phyloP scores from a whole-genome alignment of 2,888 invertebrate genomes.

The Tricholauxania praeusta region DNA sequence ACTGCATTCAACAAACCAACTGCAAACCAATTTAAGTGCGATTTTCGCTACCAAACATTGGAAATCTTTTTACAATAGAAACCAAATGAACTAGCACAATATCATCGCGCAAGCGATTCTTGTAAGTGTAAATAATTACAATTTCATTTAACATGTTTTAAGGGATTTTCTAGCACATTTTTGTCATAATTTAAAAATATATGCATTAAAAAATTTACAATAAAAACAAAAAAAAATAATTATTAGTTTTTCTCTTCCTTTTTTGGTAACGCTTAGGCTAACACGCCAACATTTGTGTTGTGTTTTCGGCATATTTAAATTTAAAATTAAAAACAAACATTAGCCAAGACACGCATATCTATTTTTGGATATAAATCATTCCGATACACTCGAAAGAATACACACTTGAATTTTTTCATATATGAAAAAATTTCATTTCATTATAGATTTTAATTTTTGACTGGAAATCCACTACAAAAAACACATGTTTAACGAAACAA shows the following conservation, averaged over 20 bases:
- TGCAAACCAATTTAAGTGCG: too few relatives aligned
- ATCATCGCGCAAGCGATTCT: not conserved
- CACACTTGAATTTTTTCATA: slow-evolving; percentile 29
- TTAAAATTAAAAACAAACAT: slow-evolving; percentile 39
- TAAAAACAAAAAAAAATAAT: slow-evolving; percentile 9
- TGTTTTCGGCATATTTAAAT: slow-evolving; percentile 30
- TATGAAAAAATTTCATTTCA: slow-evolving; percentile 20
- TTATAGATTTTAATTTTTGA: slow-evolving; percentile 10
- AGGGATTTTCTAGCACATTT: not conserved
- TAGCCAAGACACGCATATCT: slow-evolving; percentile 54
- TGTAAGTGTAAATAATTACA: not conserved
- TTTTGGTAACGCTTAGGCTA: slow-evolving; percentile 44
- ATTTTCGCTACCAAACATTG: too few relatives aligned
- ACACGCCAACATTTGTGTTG: slow-evolving; percentile 31
- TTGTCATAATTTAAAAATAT: slow-evolving; percentile 2
- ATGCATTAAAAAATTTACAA: slow-evolving; percentile 1
- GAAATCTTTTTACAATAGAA: too few relatives aligned
- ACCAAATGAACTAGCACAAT: too few relatives aligned
- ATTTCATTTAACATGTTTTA: not conserved
- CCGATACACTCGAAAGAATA: slow-evolving; percentile 20
- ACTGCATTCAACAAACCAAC: too few relatives aligned
- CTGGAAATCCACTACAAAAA: not conserved
- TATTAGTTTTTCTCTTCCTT: slow-evolving; percentile 42
- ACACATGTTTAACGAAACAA: slow-evolving; percentile 5
- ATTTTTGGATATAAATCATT: slow-evolving; percentile 60